A percentile compares a stretch with the other conserved stretches of the same genome.
Evolutionary conservation across 2,888 invertebrate species (phyloP).

Genomic region (Orgyia antiqua): DNA sequence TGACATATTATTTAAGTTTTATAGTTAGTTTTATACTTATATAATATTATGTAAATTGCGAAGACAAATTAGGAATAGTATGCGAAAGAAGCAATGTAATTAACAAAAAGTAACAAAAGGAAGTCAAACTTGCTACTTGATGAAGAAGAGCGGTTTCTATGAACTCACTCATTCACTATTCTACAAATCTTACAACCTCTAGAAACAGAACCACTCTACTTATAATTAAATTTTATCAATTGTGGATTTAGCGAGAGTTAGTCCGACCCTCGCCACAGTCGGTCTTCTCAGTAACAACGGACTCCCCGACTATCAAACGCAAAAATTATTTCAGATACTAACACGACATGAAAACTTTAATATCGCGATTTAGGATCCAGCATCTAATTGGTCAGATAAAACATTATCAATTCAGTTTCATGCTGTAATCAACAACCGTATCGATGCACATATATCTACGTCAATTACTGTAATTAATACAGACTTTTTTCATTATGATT

Average conservation of each 20-base stretch:
- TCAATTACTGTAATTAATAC: too few species aligned
- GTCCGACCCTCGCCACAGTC: slow-evolving; percentile 70
- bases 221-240: slow-evolving; percentile 42
- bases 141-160: slow-evolving; percentile 62
- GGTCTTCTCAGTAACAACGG: slow-evolving; percentile 72
- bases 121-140: slow-evolving; percentile 71
- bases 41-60: too few species aligned
- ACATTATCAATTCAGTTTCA: not conserved
- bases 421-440: not conserved
- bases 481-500: too few species aligned
- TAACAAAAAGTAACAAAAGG: slow-evolving; percentile 40
- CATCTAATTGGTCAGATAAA: not conserved
- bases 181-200: slow-evolving; percentile 38
- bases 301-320: slow-evolving; percentile 41
- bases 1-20: too few species aligned
- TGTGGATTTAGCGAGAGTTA: slow-evolving; percentile 60
- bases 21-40: too few species aligned
- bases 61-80: too few species aligned
- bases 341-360: slow-evolving; percentile 29
- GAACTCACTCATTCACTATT: slow-evolving; percentile 30
- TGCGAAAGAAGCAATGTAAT: too few species aligned
- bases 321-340: slow-evolving; percentile 23
- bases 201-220: slow-evolving; percentile 62
- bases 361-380: slow-evolving; percentile 41
- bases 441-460: too few species aligned